Evolutionary conservation across 2,888 invertebrate species (phyloP).

Genomic region (Petrolisthes manimaculis): DNA sequence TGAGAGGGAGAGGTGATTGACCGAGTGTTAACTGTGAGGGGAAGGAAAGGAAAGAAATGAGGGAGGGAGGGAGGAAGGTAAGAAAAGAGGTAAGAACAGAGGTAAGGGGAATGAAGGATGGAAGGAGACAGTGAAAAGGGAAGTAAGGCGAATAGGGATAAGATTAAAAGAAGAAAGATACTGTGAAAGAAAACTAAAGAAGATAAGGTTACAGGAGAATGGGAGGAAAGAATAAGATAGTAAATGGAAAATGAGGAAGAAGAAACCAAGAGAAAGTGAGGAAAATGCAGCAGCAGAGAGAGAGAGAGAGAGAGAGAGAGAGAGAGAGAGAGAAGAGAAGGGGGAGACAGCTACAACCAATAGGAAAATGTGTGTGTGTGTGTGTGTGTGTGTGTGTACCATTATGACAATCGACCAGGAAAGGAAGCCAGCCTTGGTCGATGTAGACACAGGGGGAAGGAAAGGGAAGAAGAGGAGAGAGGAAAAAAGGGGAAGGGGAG

Average conservation of each 20-base stretch:
- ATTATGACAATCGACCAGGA: too few relatives aligned
- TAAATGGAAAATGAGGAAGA: not conserved
- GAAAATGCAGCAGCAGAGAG: not conserved
- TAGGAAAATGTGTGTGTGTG: too few relatives aligned
- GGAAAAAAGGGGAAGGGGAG: not conserved
- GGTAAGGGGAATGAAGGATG: too few relatives aligned
- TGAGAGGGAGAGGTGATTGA: not conserved
- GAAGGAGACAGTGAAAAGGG: not conserved
- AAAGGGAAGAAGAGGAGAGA: constrained; percentile 11
- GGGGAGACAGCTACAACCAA: not conserved
- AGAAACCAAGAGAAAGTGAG: not conserved
- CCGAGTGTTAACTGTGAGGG: not conserved
- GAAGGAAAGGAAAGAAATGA: not conserved
- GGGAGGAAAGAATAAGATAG: not conserved
- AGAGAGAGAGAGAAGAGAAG: not conserved
- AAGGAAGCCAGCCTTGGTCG: too few relatives aligned
- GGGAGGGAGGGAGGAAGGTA: not conserved
- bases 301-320: constrained; percentile 11
- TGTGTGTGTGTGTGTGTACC: too few relatives aligned
- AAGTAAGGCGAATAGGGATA: not conserved
- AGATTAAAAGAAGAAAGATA: not conserved
- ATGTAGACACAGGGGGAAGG: constrained; percentile 6
- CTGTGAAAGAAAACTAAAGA: too few relatives aligned
- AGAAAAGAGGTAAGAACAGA: not conserved
- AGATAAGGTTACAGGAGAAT: not conserved